A percentile compares a stretch with the other conserved stretches of the same genome.
Evolutionary conservation across 2,113 vertebrate genomes (phyloP).

Genomic region (Dascyllus trimaculatus): DNA sequence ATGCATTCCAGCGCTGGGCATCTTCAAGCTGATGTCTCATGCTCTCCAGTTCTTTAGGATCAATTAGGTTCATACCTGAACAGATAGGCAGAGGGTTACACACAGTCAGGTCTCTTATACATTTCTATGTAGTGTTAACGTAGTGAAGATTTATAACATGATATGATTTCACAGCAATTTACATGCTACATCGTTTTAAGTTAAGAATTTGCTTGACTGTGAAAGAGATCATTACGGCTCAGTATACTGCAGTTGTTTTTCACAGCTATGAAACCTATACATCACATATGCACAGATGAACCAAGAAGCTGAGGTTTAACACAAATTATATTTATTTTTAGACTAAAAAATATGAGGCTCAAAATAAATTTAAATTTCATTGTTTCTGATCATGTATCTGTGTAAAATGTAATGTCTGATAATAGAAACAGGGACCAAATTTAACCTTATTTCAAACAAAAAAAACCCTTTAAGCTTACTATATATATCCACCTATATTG

Average conservation of each 20-base stretch:
- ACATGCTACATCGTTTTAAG: background rate
- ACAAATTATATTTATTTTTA: background rate
- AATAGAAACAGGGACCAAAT: background rate
- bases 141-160: background rate
- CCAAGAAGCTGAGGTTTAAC: background rate
- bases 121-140: background rate
- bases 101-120: background rate
- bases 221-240: background rate
- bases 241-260: background rate
- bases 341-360: background rate
- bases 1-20: slow-evolving; percentile 86
- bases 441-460: background rate
- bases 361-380: background rate
- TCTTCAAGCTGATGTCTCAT: slow-evolving; percentile 86
- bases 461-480: too few relatives aligned
- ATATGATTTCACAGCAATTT: background rate
- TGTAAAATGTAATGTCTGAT: slow-evolving; percentile 3
- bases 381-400: background rate
- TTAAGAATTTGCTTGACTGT: background rate
- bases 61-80: slow-evolving; percentile 66
- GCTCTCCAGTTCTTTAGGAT: slow-evolving; percentile 83
- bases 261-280: background rate
- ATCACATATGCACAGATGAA: background rate
- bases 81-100: slow-evolving; percentile 16
- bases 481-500: background rate